A percentile compares a stretch with the other conserved stretches of the same genome.
Evolutionary conservation across 35 echinoderm and acorn worm genomes (phyloP).

Genomic region (Nesometra sesokonis): DNA sequence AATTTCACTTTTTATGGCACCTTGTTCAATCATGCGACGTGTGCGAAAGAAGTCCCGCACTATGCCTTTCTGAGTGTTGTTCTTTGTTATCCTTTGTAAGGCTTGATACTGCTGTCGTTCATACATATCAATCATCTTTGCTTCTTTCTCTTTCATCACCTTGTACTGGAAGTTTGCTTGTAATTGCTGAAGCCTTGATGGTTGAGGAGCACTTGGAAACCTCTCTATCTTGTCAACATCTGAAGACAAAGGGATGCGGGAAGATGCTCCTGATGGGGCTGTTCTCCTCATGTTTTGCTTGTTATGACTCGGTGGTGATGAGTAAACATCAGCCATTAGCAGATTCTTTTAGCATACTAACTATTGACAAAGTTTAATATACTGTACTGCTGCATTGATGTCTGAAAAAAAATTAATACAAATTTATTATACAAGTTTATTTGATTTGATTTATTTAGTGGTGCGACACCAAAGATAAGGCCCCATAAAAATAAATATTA

Average conservation of each 20-base stretch:
- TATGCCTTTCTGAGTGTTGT: constrained; percentile 17
- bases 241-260: constrained; percentile 8
- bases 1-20: not conserved
- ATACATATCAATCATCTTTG: constrained; percentile 65
- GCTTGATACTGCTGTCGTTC: constrained; percentile 50
- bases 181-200: constrained; percentile 52
- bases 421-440: too few relatives aligned
- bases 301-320: not conserved
- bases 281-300: constrained; percentile 40
- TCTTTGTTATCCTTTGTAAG: constrained; percentile 14
- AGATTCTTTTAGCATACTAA: too few relatives aligned
- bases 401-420: too few relatives aligned
- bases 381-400: too few relatives aligned
- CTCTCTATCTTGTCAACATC: constrained; percentile 7
- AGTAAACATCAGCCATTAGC: too few relatives aligned
- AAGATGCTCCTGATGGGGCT: constrained; percentile 30
- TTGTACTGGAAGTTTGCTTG: constrained; percentile 52
- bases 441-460: too few relatives aligned
- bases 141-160: constrained; percentile 71
- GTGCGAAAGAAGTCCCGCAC: constrained; percentile 80
- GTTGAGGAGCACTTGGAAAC: constrained; percentile 65
- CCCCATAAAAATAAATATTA: too few relatives aligned
- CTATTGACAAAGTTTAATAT: too few relatives aligned
- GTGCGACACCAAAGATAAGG: too few relatives aligned
- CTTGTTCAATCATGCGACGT: constrained; percentile 45